These are phyloP conservation scores for Tetrax tetrax DNA, from an alignment of 2,113 vertebrate genomes.

Conservation along the genomic window DNA sequence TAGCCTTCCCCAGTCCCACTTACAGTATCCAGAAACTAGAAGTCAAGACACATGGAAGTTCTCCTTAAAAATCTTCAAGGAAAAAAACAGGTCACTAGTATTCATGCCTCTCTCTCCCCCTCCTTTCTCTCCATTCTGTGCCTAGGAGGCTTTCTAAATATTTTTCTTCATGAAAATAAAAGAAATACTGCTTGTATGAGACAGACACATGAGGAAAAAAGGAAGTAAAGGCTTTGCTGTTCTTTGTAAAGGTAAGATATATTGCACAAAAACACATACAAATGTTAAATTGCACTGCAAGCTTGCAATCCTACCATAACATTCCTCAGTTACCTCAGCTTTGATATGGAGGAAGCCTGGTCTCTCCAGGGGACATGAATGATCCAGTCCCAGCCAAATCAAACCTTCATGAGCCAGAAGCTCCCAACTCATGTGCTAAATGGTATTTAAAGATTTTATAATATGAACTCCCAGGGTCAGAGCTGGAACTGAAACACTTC, in stretches of 20 bases:
- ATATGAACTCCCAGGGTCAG: background rate
- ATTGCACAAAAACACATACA: background rate
- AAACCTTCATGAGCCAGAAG: background rate
- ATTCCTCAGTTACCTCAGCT: background rate
- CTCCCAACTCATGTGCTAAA: background rate
- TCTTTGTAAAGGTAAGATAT: background rate
- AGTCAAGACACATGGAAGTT: background rate
- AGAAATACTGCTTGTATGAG: background rate
- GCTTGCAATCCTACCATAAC: background rate
- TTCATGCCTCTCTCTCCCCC: background rate
- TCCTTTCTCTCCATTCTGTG: background rate
- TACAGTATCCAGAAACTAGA: background rate
- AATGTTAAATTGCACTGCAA: background rate
- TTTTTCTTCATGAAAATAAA: background rate
- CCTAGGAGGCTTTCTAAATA: background rate
- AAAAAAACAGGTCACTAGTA: fast-evolving
- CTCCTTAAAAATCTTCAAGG: background rate
- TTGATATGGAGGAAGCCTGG: background rate
- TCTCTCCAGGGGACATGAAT: background rate
- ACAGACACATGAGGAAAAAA: background rate
- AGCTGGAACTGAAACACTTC: background rate
- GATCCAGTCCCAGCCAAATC: background rate
- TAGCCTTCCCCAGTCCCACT: background rate
- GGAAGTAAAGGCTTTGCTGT: background rate
- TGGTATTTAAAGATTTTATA: background rate